phyloP scores from a whole-genome alignment of 2,888 invertebrate species.

The Parasteatoda lunata region DNA sequence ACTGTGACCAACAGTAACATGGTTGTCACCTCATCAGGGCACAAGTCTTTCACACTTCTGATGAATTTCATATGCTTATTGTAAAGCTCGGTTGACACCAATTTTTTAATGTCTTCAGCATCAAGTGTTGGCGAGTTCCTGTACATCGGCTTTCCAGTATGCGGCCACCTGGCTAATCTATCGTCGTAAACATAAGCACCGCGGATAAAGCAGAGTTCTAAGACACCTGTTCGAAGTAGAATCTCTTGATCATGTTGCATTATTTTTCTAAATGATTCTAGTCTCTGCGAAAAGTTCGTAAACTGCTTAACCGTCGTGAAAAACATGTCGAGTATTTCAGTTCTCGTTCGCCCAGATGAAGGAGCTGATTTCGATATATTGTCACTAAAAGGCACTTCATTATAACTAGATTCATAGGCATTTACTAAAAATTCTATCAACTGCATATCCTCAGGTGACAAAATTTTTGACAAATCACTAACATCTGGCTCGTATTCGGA shows the following conservation, averaged over 20 bases:
- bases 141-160: conserved; percentile 69
- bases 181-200: conserved; percentile 75
- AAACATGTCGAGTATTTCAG: conserved; percentile 73
- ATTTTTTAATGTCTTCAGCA: conserved; percentile 72
- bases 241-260: conserved; percentile 71
- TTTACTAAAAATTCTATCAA: conserved; percentile 71
- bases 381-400: conserved; percentile 70
- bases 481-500: conserved; percentile 67
- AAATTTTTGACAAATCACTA: conserved; percentile 57
- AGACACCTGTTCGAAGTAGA: conserved; percentile 74
- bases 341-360: conserved; percentile 47
- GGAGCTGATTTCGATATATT: conserved; percentile 34
- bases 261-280: conserved; percentile 72
- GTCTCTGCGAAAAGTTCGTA: conserved; percentile 72
- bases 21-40: conserved; percentile 74
- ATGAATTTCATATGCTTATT: conserved; percentile 75
- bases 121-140: conserved; percentile 71
- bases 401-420: conserved; percentile 72
- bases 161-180: conserved; percentile 71
- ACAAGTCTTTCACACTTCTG: conserved; percentile 73
- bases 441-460: conserved; percentile 60
- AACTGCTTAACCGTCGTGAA: conserved; percentile 73
- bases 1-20: conserved; percentile 75
- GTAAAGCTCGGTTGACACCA: conserved; percentile 73
- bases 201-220: conserved; percentile 76